These are phyloP conservation scores for Micromesistius poutassou DNA, from an alignment of 2,797 vertebrate genomes.

Conservation along the genomic window DNA sequence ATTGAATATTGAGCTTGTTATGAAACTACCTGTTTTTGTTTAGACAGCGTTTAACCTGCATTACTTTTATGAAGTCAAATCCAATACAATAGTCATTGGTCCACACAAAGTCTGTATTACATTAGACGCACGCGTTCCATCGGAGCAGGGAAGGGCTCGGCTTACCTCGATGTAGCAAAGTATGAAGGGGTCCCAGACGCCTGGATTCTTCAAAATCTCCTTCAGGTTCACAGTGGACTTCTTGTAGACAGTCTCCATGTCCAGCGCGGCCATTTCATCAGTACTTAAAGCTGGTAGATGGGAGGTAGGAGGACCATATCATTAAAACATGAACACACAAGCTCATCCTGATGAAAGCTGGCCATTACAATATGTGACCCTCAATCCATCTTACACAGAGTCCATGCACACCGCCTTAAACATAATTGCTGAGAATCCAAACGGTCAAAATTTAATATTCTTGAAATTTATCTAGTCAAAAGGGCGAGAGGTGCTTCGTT, in stretches of 20 bases:
- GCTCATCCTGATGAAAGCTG: neutral
- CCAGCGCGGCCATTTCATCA: constrained; percentile 42
- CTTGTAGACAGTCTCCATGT: constrained; percentile 77
- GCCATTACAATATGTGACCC: neutral
- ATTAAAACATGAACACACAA: neutral
- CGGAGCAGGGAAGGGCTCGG: neutral
- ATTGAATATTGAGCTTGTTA: neutral
- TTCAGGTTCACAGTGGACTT: constrained; percentile 79
- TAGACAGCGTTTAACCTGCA: neutral
- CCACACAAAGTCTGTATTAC: neutral
- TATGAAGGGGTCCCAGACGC: constrained; percentile 91
- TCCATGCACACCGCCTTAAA: neutral
- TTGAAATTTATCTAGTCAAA: neutral
- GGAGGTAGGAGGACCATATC: neutral
- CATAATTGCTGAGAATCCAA: neutral
- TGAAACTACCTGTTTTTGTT: no score
- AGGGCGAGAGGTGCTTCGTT: neutral
- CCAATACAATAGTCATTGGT: neutral
- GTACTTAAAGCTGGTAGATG: neutral
- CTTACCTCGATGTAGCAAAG: constrained; percentile 84
- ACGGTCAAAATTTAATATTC: neutral
- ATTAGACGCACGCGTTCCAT: neutral
- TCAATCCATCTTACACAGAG: neutral
- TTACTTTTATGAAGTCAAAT: neutral
- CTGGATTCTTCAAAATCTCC: constrained; percentile 80